Evolutionary conservation across 1,140 invertebrate species (phyloP).

Genomic region (Nymphalis io): DNA sequence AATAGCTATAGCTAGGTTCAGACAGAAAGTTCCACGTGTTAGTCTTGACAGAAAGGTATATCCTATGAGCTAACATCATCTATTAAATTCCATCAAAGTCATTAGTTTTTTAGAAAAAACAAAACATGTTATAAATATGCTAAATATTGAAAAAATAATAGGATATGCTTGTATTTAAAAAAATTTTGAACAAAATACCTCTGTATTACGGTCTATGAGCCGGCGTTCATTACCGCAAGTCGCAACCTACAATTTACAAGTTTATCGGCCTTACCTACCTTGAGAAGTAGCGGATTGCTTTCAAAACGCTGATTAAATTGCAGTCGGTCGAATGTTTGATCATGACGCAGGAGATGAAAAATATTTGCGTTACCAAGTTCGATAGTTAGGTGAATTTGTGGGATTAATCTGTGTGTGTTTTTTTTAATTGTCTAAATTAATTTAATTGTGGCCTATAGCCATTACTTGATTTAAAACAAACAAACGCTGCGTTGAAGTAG

Average conservation of each 20-base stretch:
- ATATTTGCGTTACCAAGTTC: slow-evolving; percentile 4
- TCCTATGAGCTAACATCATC: too few species aligned
- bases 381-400: background rate
- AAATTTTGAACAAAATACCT: background rate
- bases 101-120: too few species aligned
- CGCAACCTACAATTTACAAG: slow-evolving; percentile 17
- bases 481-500: too few species aligned
- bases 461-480: too few species aligned
- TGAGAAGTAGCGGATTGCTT: slow-evolving; percentile 18
- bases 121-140: too few species aligned
- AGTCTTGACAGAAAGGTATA: too few species aligned
- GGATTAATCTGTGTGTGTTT: background rate
- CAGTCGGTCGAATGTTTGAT: slow-evolving; percentile 15
- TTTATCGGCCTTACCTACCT: slow-evolving; percentile 21
- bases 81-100: too few species aligned
- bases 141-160: too few species aligned
- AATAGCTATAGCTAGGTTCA: too few species aligned
- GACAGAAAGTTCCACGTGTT: too few species aligned
- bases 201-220: background rate
- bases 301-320: slow-evolving; percentile 21
- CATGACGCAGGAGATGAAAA: slow-evolving; percentile 12
- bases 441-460: too few species aligned
- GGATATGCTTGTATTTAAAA: too few species aligned
- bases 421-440: background rate
- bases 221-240: background rate